A percentile compares a stretch with the other conserved stretches of the same genome.
These are phyloP conservation scores for Gasteruption jaculator DNA, from an alignment of 2,888 invertebrate genomes.

Conservation along the genomic window DNA sequence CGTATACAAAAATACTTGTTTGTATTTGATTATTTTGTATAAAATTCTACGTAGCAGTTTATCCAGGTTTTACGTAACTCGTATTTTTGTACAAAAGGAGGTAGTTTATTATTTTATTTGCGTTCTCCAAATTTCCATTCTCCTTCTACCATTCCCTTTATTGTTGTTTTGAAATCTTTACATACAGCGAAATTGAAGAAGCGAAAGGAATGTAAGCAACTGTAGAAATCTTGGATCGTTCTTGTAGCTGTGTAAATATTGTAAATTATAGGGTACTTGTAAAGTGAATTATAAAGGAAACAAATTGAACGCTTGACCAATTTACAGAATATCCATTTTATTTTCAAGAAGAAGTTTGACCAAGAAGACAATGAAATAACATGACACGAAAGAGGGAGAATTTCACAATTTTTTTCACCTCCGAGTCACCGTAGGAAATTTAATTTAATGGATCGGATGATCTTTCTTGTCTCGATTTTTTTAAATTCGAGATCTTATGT, in stretches of 20 bases:
- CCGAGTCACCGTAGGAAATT: constrained; percentile 6
- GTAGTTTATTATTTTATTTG: constrained; percentile 1
- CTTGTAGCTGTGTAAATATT: constrained; percentile 34
- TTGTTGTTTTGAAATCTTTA: not conserved
- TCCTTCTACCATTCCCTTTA: not conserved
- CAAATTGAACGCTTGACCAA: constrained; percentile 34
- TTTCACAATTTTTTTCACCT: constrained; percentile 11
- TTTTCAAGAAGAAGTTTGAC: constrained; percentile 1
- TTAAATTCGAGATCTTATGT: not conserved
- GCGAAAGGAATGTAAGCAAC: constrained; percentile 1
- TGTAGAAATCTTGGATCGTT: constrained; percentile 6
- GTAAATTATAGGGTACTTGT: constrained; percentile 36
- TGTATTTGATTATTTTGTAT: too few relatives aligned
- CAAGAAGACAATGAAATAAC: too few relatives aligned
- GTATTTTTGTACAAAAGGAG: constrained; percentile 3
- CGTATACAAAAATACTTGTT: too few relatives aligned
- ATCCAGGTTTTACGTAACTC: too few relatives aligned
- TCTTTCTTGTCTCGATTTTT: not conserved
- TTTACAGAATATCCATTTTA: constrained; percentile 3
- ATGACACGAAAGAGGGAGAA: not conserved
- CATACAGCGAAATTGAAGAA: not conserved
- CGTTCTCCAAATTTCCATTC: not conserved
- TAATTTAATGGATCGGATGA: not conserved
- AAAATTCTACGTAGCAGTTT: too few relatives aligned
- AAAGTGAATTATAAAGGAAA: constrained; percentile 24